A percentile compares a stretch with the other conserved stretches of the same genome.
These are phyloP conservation scores for Trissolcus brochymenae DNA, from an alignment of 2,888 invertebrate species.

Conservation along the genomic window DNA sequence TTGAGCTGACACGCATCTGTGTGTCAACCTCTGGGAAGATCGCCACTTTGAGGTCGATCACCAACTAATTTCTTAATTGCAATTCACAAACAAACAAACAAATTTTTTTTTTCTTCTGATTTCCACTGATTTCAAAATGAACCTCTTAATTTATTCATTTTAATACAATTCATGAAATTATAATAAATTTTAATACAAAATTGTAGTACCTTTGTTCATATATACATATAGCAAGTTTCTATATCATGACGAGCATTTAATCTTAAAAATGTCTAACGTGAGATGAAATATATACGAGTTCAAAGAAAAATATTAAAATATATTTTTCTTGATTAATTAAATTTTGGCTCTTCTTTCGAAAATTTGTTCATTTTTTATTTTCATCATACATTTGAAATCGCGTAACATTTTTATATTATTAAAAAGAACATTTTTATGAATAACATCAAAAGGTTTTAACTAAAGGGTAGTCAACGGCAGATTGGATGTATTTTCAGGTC, in stretches of 20 bases:
- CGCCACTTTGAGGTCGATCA: constrained; percentile 37
- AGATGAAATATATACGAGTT: too few species aligned
- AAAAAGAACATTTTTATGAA: not conserved
- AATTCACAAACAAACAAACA: constrained; percentile 5
- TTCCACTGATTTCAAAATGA: not conserved
- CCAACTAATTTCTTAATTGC: constrained; percentile 43
- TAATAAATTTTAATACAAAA: too few species aligned
- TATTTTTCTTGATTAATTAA: too few species aligned
- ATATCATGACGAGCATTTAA: too few species aligned
- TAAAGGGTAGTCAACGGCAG: not conserved
- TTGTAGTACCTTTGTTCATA: too few species aligned
- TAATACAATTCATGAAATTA: not conserved
- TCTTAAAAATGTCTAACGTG: too few species aligned
- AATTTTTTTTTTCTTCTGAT: not conserved
- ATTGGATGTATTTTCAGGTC: not conserved
- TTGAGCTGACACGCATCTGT: constrained; percentile 46
- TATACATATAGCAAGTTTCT: too few species aligned
- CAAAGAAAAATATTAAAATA: too few species aligned
- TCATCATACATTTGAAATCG: not conserved
- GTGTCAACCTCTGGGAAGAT: constrained; percentile 35
- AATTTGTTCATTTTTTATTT: too few species aligned
- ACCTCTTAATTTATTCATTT: not conserved
- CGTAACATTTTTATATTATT: not conserved
- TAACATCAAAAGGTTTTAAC: not conserved
- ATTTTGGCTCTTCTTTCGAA: too few species aligned